Conservation (phyloP, 2,113 vertebrate species). For the Ceyx cyanopectus region DNA sequence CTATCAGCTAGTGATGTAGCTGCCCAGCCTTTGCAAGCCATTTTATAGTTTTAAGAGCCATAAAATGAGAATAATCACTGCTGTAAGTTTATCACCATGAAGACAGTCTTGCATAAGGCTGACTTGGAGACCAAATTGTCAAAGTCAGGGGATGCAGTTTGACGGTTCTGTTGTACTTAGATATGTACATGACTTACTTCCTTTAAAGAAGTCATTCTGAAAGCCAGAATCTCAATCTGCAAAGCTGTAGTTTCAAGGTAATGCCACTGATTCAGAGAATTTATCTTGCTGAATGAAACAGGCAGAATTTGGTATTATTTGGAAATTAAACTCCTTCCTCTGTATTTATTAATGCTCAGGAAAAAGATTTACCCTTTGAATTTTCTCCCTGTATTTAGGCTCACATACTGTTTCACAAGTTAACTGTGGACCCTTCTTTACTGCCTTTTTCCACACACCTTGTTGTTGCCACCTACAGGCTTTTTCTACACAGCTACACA, state of each 20-base stretch:
- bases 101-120: neutral
- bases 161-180: slow-evolving; percentile 28
- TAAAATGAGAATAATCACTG: neutral
- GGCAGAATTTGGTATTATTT: neutral
- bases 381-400: neutral
- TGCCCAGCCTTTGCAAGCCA: neutral
- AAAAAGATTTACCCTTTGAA: neutral
- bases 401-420: neutral
- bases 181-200: slow-evolving; percentile 41
- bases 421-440: neutral
- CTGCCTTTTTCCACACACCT: neutral
- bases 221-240: slow-evolving; percentile 17
- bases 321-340: neutral
- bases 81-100: neutral
- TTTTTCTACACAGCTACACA: neutral
- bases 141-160: slow-evolving; percentile 10
- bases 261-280: slow-evolving; percentile 61
- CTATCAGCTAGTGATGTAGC: neutral
- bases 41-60: neutral
- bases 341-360: neutral
- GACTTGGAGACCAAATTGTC: neutral
- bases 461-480: neutral
- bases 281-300: slow-evolving; percentile 65
- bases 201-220: slow-evolving; percentile 47
- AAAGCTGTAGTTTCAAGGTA: slow-evolving; percentile 43